Evolutionary conservation across 2,888 invertebrate genomes (phyloP).

Genomic region (Meghimatium bilineatum): DNA sequence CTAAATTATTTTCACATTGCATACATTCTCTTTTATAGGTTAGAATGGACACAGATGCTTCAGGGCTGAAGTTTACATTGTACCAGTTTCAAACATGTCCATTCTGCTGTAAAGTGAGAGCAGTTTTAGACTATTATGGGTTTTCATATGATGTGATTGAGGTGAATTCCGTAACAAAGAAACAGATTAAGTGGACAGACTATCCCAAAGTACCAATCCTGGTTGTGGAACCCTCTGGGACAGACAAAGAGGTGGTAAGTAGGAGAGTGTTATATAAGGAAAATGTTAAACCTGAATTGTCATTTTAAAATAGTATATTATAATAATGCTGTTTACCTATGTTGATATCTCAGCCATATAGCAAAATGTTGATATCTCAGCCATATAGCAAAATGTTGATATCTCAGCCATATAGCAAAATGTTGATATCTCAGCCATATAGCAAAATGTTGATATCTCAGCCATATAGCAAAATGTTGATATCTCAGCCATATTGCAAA

Average conservation of each 20-base stretch:
- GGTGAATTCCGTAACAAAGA: slow-evolving; percentile 95
- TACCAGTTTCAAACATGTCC: slow-evolving; percentile 99
- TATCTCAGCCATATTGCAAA: too few relatives aligned
- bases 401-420: too few relatives aligned
- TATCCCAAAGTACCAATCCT: slow-evolving; percentile 97
- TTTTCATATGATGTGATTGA: slow-evolving; percentile 96
- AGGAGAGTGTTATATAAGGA: neutral
- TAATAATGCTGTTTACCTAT: too few relatives aligned
- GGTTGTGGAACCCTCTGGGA: slow-evolving; percentile 81
- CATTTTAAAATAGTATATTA: neutral
- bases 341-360: too few relatives aligned
- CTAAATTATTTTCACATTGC: neutral
- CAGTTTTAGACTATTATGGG: slow-evolving; percentile 89
- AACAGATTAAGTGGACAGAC: slow-evolving; percentile 93
- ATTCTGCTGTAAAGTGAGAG: slow-evolving; percentile 90
- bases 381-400: too few relatives aligned
- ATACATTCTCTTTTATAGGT: slow-evolving; percentile 53
- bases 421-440: too few relatives aligned
- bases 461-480: too few relatives aligned
- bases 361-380: too few relatives aligned
- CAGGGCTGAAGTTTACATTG: slow-evolving; percentile 84
- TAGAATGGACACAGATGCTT: slow-evolving; percentile 58
- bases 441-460: too few relatives aligned
- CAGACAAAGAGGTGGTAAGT: slow-evolving; percentile 77
- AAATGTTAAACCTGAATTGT: neutral